A percentile compares a stretch with the other conserved stretches of the same genome.
phyloP scores from a whole-genome alignment of 1,140 invertebrate genomes.

The Acromyrmex heyeri region DNA sequence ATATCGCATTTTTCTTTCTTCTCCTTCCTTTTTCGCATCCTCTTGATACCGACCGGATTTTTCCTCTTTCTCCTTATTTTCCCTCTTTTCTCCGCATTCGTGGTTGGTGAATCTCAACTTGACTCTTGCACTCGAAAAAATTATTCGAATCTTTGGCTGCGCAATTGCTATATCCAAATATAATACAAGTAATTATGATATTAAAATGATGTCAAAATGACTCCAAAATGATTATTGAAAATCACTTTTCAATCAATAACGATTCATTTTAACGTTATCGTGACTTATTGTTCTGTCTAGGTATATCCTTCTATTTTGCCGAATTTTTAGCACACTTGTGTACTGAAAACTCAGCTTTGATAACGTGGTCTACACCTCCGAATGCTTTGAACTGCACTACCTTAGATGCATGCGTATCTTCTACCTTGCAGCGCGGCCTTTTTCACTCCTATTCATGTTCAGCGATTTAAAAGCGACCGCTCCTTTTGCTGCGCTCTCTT shows the following conservation, averaged over 20 bases:
- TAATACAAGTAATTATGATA: too few relatives aligned
- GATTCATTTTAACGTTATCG: too few relatives aligned
- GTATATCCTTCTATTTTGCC: not conserved
- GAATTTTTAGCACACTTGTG: constrained; percentile 7
- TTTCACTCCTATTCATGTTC: constrained; percentile 45
- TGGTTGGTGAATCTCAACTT: constrained; percentile 22
- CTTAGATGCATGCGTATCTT: constrained; percentile 12
- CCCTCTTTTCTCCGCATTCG: not conserved
- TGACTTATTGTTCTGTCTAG: too few relatives aligned
- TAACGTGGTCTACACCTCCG: constrained; percentile 7
- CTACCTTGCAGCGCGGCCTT: constrained; percentile 18
- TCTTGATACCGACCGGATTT: constrained; percentile 60
- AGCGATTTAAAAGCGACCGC: constrained; percentile 54
- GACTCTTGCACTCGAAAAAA: not conserved
- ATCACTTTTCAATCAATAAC: too few relatives aligned
- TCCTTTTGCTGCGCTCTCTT: constrained; percentile 44
- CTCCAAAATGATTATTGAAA: too few relatives aligned
- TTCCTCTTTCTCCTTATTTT: constrained; percentile 24
- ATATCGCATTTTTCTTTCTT: constrained; percentile 68
- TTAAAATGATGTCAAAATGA: too few relatives aligned
- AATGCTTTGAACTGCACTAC: constrained; percentile 5
- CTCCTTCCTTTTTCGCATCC: constrained; percentile 22
- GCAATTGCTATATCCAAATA: not conserved
- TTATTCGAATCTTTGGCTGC: constrained; percentile 25
- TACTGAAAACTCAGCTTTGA: constrained; percentile 3